Conservation (phyloP, 2,113 vertebrate genomes). For the Pagrus major region DNA sequence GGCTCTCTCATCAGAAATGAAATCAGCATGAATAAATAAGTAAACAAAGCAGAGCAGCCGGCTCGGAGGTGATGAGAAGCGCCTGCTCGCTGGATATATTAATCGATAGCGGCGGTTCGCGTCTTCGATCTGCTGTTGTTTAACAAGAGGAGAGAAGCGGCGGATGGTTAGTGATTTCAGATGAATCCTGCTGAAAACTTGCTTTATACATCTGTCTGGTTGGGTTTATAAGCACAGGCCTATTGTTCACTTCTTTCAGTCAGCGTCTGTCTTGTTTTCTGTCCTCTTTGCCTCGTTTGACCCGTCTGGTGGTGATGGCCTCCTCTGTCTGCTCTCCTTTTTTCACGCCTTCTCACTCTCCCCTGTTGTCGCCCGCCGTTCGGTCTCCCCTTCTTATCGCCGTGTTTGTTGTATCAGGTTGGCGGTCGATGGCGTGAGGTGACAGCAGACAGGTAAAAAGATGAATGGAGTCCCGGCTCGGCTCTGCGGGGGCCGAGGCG, state of each 20-base stretch:
- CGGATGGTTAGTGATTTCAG: slow-evolving; percentile 3
- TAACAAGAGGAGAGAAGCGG: slow-evolving; percentile 28
- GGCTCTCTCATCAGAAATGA: slow-evolving; percentile 57
- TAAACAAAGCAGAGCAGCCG: slow-evolving; percentile 44
- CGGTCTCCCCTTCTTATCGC: slow-evolving; percentile 4
- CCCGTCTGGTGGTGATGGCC: not conserved
- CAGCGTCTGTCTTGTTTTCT: not conserved
- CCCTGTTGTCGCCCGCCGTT: not conserved
- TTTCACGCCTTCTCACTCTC: not conserved
- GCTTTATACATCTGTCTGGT: not conserved
- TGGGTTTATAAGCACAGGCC: slow-evolving; percentile 14
- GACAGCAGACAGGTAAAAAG: slow-evolving; percentile 58
- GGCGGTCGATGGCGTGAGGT: slow-evolving; percentile 9
- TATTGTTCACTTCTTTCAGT: not conserved
- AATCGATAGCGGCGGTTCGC: slow-evolving; percentile 45
- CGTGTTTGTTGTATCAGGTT: slow-evolving; percentile 21
- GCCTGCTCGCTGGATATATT: slow-evolving; percentile 36
- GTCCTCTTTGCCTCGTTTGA: slow-evolving; percentile 5
- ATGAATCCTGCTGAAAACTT: not conserved
- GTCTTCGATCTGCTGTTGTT: slow-evolving; percentile 11
- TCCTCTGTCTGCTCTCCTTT: not conserved
- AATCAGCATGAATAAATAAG: slow-evolving; percentile 69
- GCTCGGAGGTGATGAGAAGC: slow-evolving; percentile 19
- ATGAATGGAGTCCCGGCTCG: slow-evolving; percentile 39
- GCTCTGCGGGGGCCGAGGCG: slow-evolving; percentile 11